Percentiles rank a stretch among this genome's conserved stretches.
Conservation (phyloP, 2,888 invertebrate genomes). For the Nemoura dubitans region DNA sequence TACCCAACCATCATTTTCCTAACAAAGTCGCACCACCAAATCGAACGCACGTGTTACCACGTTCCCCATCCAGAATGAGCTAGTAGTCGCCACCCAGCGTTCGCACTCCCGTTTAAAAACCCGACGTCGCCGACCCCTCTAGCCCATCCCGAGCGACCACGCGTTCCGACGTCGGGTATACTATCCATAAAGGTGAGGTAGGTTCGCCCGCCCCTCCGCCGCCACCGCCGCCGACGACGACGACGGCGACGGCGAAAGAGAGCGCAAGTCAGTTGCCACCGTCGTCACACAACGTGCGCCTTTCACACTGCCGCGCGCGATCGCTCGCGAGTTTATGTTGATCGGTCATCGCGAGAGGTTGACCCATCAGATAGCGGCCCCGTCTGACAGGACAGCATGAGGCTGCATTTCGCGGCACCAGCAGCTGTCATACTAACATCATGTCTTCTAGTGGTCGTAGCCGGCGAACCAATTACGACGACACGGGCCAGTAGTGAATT, state of each 20-base stretch:
- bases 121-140: neutral
- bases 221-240: neutral
- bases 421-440: conserved; percentile 22
- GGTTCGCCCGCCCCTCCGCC: neutral
- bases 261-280: neutral
- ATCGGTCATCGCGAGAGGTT: conserved; percentile 12
- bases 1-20: too few relatives aligned
- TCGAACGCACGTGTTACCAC: neutral
- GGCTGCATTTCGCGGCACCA: conserved; percentile 31
- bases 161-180: neutral
- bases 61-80: neutral
- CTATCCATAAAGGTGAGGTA: neutral
- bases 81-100: neutral
- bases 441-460: conserved; percentile 1
- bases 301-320: neutral
- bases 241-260: neutral
- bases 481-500: neutral
- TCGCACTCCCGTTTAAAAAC: neutral
- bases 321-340: neutral
- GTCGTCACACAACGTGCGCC: neutral
- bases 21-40: neutral
- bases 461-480: neutral
- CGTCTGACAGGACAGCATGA: conserved; percentile 28
- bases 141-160: neutral
- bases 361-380: neutral